A percentile compares a stretch with the other conserved stretches of the same genome.
Conservation (phyloP, 2,797 vertebrate species). For the Danio aesculapii region DNA sequence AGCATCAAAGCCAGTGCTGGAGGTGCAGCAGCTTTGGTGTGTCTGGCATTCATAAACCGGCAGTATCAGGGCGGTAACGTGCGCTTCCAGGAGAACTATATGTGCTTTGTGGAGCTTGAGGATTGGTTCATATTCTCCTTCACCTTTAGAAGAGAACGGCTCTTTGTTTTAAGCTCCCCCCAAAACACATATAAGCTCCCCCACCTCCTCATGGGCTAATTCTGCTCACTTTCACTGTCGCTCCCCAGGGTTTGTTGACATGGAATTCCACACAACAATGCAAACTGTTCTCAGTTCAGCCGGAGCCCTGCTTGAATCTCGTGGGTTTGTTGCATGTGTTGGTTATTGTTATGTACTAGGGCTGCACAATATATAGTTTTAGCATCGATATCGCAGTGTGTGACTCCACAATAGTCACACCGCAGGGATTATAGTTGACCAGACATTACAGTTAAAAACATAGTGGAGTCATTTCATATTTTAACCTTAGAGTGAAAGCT, state of each 20-base stretch:
- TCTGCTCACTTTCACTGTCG: constrained; percentile 23
- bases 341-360: constrained; percentile 20
- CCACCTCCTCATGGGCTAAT: background rate
- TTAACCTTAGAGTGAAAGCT: too few relatives aligned
- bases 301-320: background rate
- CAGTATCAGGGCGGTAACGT: background rate
- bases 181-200: constrained; percentile 16
- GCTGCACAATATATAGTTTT: too few relatives aligned
- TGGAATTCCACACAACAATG: constrained; percentile 71
- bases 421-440: too few relatives aligned
- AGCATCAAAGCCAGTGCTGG: background rate
- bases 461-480: too few relatives aligned
- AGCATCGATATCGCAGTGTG: too few relatives aligned
- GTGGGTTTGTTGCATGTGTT: constrained; percentile 33
- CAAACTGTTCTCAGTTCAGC: constrained; percentile 16
- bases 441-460: too few relatives aligned
- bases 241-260: constrained; percentile 65
- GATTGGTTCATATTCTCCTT: constrained; percentile 51
- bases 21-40: background rate
- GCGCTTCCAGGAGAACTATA: background rate
- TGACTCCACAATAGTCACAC: too few relatives aligned
- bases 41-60: background rate
- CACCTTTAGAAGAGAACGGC: constrained; percentile 64
- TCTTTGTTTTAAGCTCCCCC: constrained; percentile 68
- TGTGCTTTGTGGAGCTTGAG: constrained; percentile 4